Evolutionary conservation across 2,113 vertebrate genomes (phyloP).

Genomic region (Urocynchramus pylzowi): DNA sequence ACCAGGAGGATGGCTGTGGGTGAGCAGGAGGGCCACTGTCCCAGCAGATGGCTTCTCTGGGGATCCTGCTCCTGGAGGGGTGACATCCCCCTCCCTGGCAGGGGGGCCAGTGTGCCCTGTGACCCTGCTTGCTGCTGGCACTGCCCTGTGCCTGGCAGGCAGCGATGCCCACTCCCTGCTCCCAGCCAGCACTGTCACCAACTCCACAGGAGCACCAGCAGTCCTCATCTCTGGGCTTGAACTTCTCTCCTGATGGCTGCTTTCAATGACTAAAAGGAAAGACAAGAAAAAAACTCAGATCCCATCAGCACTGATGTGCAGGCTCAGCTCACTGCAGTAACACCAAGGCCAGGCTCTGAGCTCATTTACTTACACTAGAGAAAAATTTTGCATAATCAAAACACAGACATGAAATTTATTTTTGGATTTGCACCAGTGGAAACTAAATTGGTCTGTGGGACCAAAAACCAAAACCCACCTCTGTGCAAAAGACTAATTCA

Average conservation of each 20-base stretch:
- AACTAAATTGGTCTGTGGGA: not conserved
- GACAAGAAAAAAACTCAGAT: not conserved
- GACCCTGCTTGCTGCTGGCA: rapidly evolving
- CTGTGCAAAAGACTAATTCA: not conserved
- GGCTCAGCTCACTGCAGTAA: not conserved
- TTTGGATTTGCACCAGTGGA: not conserved
- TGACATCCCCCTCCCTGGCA: not conserved
- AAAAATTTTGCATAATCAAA: constrained; percentile 11
- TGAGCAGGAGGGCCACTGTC: not conserved
- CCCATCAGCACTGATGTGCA: not conserved
- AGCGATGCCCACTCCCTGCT: constrained; percentile 65
- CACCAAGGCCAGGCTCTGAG: not conserved
- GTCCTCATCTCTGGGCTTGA: constrained; percentile 13
- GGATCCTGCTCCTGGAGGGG: not conserved
- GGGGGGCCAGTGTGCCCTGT: rapidly evolving
- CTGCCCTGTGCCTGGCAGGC: not conserved
- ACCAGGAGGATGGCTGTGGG: not conserved
- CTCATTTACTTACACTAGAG: not conserved
- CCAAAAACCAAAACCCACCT: not conserved
- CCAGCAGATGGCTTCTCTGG: not conserved
- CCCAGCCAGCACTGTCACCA: constrained; percentile 56
- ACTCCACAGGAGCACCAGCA: constrained; percentile 43
- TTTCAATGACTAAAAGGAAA: constrained; percentile 36
- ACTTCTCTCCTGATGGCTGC: not conserved
- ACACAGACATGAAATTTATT: not conserved